These are phyloP conservation scores for Caradrina kadenii DNA, from an alignment of 2,888 invertebrate genomes.

Conservation along the genomic window DNA sequence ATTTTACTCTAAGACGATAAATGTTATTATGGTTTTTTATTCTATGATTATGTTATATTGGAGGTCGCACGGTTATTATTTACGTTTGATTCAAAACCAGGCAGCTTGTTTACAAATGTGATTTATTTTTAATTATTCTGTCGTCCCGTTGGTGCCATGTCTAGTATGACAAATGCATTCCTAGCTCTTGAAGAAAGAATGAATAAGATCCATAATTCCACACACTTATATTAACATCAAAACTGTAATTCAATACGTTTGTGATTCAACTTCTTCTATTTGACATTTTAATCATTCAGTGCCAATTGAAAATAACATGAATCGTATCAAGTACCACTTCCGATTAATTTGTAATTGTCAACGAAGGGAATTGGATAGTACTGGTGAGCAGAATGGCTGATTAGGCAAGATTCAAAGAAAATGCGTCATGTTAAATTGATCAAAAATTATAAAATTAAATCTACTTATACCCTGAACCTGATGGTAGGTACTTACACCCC, in stretches of 20 bases:
- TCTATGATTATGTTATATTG: too few species aligned
- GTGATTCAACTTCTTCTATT: slow-evolving; percentile 34
- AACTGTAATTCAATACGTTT: slow-evolving; percentile 29
- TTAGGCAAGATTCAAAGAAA: neutral
- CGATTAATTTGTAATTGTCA: slow-evolving; percentile 17
- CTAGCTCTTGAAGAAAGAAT: neutral
- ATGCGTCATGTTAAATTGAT: neutral
- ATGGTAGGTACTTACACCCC: too few species aligned
- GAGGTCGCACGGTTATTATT: neutral
- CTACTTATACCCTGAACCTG: too few species aligned
- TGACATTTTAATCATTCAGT: slow-evolving; percentile 37
- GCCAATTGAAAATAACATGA: slow-evolving; percentile 41
- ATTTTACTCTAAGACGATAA: neutral
- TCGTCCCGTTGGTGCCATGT: neutral
- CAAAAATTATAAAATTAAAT: too few species aligned
- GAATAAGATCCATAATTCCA: neutral
- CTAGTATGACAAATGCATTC: neutral
- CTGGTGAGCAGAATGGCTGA: neutral
- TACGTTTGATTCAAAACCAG: neutral
- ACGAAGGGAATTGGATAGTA: slow-evolving; percentile 25
- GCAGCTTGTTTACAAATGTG: neutral
- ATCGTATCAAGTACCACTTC: slow-evolving; percentile 22
- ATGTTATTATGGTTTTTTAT: too few species aligned
- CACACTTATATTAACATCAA: slow-evolving; percentile 18
- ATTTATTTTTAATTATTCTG: neutral